phyloP scores from a whole-genome alignment of 2,888 invertebrate species.

The Netelia inedita region DNA sequence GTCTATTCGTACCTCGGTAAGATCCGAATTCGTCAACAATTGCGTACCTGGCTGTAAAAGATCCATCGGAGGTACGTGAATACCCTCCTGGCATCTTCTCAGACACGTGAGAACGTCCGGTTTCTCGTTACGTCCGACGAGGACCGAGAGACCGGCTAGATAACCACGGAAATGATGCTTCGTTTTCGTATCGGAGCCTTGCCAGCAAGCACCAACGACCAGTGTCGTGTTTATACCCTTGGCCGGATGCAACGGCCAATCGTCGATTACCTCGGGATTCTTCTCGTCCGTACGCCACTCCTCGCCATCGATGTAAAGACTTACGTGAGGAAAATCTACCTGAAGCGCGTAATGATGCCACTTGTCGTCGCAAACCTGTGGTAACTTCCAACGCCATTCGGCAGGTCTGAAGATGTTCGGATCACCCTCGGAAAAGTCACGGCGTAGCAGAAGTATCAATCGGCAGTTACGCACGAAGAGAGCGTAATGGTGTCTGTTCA shows the following conservation, averaged over 20 bases:
- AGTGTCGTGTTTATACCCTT: conserved; percentile 97
- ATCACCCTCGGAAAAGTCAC: conserved; percentile 97
- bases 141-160: conserved; percentile 93
- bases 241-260: conserved; percentile 99
- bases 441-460: conserved; percentile 94
- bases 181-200: conserved; percentile 96
- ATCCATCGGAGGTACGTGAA: conserved; percentile 90
- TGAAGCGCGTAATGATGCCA: conserved; percentile 99
- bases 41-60: conserved; percentile 92
- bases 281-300: conserved; percentile 88
- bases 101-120: conserved; percentile 91
- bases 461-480: conserved; percentile 98
- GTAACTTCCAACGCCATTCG: conserved; percentile 99
- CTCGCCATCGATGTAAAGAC: conserved; percentile 95
- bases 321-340: conserved; percentile 96
- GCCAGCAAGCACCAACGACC: conserved; percentile 99
- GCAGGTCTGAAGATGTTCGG: conserved; percentile 98
- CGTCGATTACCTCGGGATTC: conserved; percentile 99
- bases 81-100: conserved; percentile 91
- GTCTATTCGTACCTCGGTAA: conserved; percentile 96
- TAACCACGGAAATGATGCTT: conserved; percentile 96
- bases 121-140: conserved; percentile 91
- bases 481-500: conserved; percentile 99
- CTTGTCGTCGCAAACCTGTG: conserved; percentile 98
- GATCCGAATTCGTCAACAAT: conserved; percentile 90